Conservation (phyloP, 2,888 invertebrate species). For the Eulithis testata region DNA sequence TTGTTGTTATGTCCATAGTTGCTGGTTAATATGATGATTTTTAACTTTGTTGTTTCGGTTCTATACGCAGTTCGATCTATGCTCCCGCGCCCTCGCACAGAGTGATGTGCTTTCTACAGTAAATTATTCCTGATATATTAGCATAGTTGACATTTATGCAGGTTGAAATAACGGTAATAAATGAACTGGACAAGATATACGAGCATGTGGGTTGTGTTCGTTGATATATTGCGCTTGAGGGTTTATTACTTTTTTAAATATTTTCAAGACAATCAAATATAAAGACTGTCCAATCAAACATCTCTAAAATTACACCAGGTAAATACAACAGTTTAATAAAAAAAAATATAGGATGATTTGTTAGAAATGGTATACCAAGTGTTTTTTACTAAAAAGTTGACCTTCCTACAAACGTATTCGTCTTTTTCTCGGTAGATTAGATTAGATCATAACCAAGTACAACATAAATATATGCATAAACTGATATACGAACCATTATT, state of each 20-base stretch:
- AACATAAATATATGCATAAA: too few species aligned
- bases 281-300: not conserved
- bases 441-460: not conserved
- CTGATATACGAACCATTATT: conserved; percentile 69
- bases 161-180: conserved; percentile 30
- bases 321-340: too few species aligned
- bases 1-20: too few species aligned
- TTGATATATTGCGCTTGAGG: conserved; percentile 16
- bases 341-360: too few species aligned
- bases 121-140: conserved; percentile 35
- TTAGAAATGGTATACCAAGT: too few species aligned
- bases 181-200: conserved; percentile 29
- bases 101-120: conserved; percentile 24
- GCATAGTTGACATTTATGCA: conserved; percentile 34
- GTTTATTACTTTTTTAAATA: conserved; percentile 13
- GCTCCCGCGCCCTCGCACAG: not conserved
- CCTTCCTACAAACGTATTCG: not conserved
- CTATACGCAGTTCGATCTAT: not conserved
- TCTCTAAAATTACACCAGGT: not conserved
- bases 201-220: conserved; percentile 29
- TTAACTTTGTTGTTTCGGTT: not conserved
- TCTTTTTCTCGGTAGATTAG: too few species aligned
- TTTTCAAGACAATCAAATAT: conserved; percentile 6
- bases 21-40: not conserved
- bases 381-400: too few species aligned